Conservation (phyloP, 2,113 vertebrate species). For the Cephalopterus ornatus region DNA sequence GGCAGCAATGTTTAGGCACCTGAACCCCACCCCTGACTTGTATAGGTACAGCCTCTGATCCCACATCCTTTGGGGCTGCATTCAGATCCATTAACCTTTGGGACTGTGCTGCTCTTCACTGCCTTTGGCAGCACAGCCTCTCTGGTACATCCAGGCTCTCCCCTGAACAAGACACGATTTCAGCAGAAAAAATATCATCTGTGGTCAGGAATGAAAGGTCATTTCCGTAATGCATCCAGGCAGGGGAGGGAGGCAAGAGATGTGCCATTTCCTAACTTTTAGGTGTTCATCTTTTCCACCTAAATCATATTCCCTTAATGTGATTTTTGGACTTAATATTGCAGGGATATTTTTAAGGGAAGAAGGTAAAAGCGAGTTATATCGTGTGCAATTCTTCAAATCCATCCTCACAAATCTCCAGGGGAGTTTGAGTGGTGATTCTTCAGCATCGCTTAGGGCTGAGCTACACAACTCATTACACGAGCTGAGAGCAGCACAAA, state of each 20-base stretch:
- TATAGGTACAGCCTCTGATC: neutral
- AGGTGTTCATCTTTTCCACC: neutral
- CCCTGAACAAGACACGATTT: neutral
- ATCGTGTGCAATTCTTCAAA: neutral
- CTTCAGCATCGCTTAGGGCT: neutral
- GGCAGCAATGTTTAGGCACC: neutral
- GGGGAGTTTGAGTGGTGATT: neutral
- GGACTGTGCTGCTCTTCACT: neutral
- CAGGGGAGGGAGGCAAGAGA: neutral
- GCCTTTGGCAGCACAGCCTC: neutral
- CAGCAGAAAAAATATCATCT: neutral
- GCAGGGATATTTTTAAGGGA: neutral
- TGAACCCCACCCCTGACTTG: neutral
- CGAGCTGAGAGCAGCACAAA: neutral
- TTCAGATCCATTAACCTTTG: neutral
- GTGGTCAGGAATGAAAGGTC: neutral
- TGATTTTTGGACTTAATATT: neutral
- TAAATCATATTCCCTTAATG: neutral
- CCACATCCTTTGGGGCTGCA: neutral
- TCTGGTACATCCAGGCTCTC: neutral
- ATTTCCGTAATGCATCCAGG: neutral
- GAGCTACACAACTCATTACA: neutral
- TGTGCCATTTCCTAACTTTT: neutral
- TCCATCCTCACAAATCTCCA: neutral
- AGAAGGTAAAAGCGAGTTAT: neutral